Evolutionary conservation across 2,113 vertebrate genomes (phyloP).

Genomic region (Hyperopisus bebe): DNA sequence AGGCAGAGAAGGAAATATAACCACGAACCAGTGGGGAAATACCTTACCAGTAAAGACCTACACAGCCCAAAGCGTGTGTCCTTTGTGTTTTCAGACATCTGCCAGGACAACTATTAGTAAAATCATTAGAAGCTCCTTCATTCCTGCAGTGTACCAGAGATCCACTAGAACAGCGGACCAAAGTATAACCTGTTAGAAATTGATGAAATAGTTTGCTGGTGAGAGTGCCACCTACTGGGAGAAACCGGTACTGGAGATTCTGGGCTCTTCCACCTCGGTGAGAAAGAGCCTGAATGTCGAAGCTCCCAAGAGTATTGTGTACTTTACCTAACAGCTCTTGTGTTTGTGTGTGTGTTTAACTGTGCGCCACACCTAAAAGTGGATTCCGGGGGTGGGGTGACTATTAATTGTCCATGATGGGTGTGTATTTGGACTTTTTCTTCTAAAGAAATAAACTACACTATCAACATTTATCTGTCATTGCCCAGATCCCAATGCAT

Average conservation of each 20-base stretch:
- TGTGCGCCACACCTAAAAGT: background rate
- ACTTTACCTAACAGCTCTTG: background rate
- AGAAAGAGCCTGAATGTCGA: background rate
- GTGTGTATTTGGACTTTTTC: background rate
- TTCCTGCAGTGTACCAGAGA: background rate
- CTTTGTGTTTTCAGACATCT: background rate
- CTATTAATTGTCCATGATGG: background rate
- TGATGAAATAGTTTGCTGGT: slow-evolving; percentile 41
- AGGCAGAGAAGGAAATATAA: background rate
- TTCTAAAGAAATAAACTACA: background rate
- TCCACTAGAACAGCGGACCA: background rate
- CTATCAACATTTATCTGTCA: background rate
- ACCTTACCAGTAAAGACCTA: background rate
- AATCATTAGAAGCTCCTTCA: no score
- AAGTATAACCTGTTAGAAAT: background rate
- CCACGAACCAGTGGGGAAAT: background rate
- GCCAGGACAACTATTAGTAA: background rate
- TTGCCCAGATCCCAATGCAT: background rate
- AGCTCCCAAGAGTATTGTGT: background rate
- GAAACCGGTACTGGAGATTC: background rate
- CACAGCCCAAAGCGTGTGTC: background rate
- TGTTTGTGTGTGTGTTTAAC: background rate
- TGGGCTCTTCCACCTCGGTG: background rate
- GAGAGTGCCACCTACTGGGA: slow-evolving; percentile 59
- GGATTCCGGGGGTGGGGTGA: background rate